phyloP scores from a whole-genome alignment of 1,140 invertebrate species.

The Drosophila nigromelanica region DNA sequence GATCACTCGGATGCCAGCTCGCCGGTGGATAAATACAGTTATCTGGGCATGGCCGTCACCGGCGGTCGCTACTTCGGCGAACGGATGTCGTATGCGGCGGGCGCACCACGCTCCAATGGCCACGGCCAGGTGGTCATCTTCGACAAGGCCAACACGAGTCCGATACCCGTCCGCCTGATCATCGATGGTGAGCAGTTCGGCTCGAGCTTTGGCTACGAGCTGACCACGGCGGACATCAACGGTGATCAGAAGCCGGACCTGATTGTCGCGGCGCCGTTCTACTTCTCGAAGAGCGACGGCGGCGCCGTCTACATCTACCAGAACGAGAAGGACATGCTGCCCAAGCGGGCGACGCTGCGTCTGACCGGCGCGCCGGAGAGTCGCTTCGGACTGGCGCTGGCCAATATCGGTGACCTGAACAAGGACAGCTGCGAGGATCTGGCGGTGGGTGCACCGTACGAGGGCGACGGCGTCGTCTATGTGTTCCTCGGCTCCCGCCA shows the following conservation, averaged over 20 bases:
- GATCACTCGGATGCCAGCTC: conserved; percentile 87
- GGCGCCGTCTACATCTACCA: conserved; percentile 96
- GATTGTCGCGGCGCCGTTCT: conserved; percentile 95
- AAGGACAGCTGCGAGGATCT: conserved; percentile 95
- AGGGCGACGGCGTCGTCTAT: conserved; percentile 92
- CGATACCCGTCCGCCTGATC: conserved; percentile 87
- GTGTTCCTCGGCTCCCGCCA: conserved; percentile 92
- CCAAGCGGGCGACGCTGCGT: conserved; percentile 86
- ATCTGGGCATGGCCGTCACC: conserved; percentile 92
- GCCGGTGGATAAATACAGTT: conserved; percentile 95
- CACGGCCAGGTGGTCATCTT: conserved; percentile 95
- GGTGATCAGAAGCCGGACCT: conserved; percentile 95
- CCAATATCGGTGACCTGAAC: conserved; percentile 95
- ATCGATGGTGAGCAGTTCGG: conserved; percentile 93
- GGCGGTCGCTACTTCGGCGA: conserved; percentile 90
- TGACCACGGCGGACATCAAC: conserved; percentile 93
- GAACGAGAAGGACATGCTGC: conserved; percentile 85
- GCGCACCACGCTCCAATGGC: conserved; percentile 93
- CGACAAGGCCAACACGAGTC: conserved; percentile 86
- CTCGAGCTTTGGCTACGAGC: conserved; percentile 95
- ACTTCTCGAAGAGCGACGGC: conserved; percentile 91
- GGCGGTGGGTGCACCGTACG: conserved; percentile 96
- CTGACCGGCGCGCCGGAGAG: conserved; percentile 90
- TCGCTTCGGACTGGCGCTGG: conserved; percentile 93
- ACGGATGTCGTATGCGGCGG: conserved; percentile 90